Conservation (phyloP, 1,140 invertebrate species). For the Cyclina sinensis region DNA sequence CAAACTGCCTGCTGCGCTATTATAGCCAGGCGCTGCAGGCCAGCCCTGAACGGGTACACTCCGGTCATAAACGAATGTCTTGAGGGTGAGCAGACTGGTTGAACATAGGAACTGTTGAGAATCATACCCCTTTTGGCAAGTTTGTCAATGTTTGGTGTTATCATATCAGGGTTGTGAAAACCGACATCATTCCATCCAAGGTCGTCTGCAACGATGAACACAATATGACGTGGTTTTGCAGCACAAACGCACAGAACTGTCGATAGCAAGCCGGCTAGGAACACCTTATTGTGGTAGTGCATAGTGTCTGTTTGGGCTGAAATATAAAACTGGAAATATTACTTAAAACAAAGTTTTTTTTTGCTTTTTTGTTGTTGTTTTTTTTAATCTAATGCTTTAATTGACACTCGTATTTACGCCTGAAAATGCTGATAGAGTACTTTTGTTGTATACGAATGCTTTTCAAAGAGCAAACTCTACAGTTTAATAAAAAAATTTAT, state of each 20-base stretch:
- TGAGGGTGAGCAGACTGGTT: conserved; percentile 74
- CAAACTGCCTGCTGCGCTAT: background rate
- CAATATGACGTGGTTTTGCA: conserved; percentile 63
- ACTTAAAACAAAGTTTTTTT: too few species aligned
- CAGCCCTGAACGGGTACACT: conserved; percentile 31
- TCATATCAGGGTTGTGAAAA: conserved; percentile 78
- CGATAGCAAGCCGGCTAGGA: too few species aligned
- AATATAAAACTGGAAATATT: too few species aligned
- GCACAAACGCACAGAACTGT: conserved; percentile 47
- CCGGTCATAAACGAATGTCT: conserved; percentile 34
- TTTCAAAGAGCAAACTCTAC: too few species aligned
- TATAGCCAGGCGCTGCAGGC: background rate
- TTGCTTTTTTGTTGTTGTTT: too few species aligned
- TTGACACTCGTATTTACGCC: too few species aligned
- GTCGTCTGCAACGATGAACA: conserved; percentile 79
- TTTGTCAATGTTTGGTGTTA: conserved; percentile 78
- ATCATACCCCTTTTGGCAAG: conserved; percentile 74
- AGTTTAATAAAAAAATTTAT: too few species aligned
- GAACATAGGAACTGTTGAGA: conserved; percentile 74
- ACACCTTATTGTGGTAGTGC: too few species aligned
- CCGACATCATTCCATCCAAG: conserved; percentile 83
- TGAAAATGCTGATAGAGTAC: too few species aligned
- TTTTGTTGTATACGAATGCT: too few species aligned
- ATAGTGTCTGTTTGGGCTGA: too few species aligned
- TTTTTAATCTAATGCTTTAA: too few species aligned